Percentiles rank a stretch among this genome's conserved stretches.
Conservation (phyloP, 1,140 invertebrate species). For the Zelostemma sp. region DNA sequence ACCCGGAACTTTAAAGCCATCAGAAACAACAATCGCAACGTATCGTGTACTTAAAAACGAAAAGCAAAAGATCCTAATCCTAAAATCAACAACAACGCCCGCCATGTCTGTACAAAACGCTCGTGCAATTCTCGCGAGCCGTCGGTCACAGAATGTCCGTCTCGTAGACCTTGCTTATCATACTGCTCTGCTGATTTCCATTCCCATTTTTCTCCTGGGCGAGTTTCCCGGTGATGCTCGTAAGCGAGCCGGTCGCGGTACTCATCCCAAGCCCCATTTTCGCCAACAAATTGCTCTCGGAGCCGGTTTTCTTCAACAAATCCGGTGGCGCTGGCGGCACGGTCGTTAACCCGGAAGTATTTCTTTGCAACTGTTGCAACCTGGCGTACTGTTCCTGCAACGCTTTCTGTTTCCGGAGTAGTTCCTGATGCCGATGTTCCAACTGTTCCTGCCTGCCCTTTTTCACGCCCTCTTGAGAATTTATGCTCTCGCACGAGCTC, state of each 20-base stretch:
- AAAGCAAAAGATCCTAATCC: too few relatives aligned
- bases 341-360: slow-evolving; percentile 74
- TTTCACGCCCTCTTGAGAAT: slow-evolving; percentile 77
- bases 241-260: slow-evolving; percentile 74
- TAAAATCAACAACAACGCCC: neutral
- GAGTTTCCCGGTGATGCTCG: slow-evolving; percentile 70
- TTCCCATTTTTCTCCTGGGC: slow-evolving; percentile 47
- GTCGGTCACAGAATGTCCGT: slow-evolving; percentile 87
- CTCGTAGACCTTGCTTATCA: slow-evolving; percentile 78
- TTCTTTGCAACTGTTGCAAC: slow-evolving; percentile 86
- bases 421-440: slow-evolving; percentile 87
- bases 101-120: slow-evolving; percentile 23
- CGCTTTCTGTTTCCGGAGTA: slow-evolving; percentile 86
- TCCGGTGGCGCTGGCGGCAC: slow-evolving; percentile 74
- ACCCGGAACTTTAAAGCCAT: too few relatives aligned
- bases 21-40: too few relatives aligned
- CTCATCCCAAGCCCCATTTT: slow-evolving; percentile 83
- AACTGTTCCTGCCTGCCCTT: slow-evolving; percentile 80
- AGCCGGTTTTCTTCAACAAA: slow-evolving; percentile 88
- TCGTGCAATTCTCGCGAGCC: too few relatives aligned
- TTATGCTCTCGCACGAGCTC: slow-evolving; percentile 82
- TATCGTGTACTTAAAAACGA: too few relatives aligned
- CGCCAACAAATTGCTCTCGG: slow-evolving; percentile 87
- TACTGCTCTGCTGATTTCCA: slow-evolving; percentile 51
- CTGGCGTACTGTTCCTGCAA: slow-evolving; percentile 91